These are phyloP conservation scores for Zaprionus tsacasi DNA, from an alignment of 1,140 invertebrate genomes.

Conservation along the genomic window DNA sequence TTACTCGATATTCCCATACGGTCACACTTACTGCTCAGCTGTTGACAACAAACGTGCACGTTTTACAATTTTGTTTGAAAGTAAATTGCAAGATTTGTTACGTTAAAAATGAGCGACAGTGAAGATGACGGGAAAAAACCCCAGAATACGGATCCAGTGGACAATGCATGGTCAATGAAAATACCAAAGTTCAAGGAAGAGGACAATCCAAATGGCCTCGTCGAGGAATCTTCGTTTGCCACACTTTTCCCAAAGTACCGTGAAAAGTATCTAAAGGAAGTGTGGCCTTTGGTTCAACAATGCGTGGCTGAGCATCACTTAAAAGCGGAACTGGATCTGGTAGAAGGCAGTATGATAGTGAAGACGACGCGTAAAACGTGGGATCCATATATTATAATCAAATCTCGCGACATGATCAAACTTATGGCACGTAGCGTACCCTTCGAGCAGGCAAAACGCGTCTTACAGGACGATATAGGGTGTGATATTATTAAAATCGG, in stretches of 20 bases:
- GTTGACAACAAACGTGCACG: constrained; percentile 66
- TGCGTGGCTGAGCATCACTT: constrained; percentile 91
- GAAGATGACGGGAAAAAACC: constrained; percentile 54
- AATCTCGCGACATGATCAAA: constrained; percentile 98
- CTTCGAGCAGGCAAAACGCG: constrained; percentile 95
- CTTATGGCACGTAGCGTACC: constrained; percentile 98
- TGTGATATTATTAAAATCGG: constrained; percentile 99
- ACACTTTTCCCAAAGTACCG: constrained; percentile 91
- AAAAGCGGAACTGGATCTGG: constrained; percentile 96
- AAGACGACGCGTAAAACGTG: constrained; percentile 98
- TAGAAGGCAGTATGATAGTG: constrained; percentile 98
- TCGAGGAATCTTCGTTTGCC: constrained; percentile 90
- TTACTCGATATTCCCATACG: not conserved
- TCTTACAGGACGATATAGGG: constrained; percentile 95
- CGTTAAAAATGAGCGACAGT: constrained; percentile 65
- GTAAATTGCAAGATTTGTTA: not conserved
- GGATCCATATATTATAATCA: constrained; percentile 99
- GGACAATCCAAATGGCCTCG: constrained; percentile 94
- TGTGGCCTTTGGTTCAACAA: constrained; percentile 97
- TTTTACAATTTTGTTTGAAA: constrained; percentile 13
- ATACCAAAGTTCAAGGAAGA: constrained; percentile 95
- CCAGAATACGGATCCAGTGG: constrained; percentile 86
- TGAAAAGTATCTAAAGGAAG: constrained; percentile 98
- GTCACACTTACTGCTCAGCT: constrained; percentile 32
- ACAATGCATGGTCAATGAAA: constrained; percentile 95